Conservation (phyloP, 2,888 invertebrate species). For the Malthinus seriepunctatus region DNA sequence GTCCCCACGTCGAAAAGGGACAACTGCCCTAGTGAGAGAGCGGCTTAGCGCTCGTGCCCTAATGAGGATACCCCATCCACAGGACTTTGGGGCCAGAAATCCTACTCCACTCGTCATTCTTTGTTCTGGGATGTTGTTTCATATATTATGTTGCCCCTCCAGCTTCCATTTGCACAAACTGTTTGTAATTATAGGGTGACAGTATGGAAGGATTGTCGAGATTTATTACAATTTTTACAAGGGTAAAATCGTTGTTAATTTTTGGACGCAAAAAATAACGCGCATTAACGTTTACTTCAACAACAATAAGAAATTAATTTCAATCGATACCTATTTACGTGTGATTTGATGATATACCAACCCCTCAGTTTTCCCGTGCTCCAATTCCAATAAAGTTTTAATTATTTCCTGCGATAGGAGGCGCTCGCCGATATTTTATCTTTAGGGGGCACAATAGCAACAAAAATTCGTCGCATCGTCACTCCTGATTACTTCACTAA, state of each 20-base stretch:
- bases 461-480: slow-evolving; percentile 18
- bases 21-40: slow-evolving; percentile 27
- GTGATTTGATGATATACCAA: slow-evolving; percentile 32
- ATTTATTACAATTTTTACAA: slow-evolving; percentile 26
- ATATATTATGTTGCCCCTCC: slow-evolving; percentile 22
- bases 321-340: slow-evolving; percentile 36
- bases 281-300: no score
- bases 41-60: slow-evolving; percentile 25
- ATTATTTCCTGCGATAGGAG: slow-evolving; percentile 40
- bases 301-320: background rate
- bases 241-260: no score
- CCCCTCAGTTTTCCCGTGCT: slow-evolving; percentile 32
- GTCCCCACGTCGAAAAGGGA: slow-evolving; percentile 18
- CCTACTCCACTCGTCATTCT: slow-evolving; percentile 24
- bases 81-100: slow-evolving; percentile 5
- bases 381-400: slow-evolving; percentile 42
- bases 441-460: slow-evolving; percentile 34
- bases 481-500: slow-evolving; percentile 20
- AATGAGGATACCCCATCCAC: slow-evolving; percentile 19
- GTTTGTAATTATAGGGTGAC: slow-evolving; percentile 26
- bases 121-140: slow-evolving; percentile 27
- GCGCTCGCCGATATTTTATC: slow-evolving; percentile 38
- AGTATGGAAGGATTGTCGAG: slow-evolving; percentile 24
- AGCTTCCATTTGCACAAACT: slow-evolving; percentile 14
- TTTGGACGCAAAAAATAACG: no score